Base-by-base conservation (phyloP, 2,888 invertebrate species). In the Steinernema hermaphroditum region DNA sequence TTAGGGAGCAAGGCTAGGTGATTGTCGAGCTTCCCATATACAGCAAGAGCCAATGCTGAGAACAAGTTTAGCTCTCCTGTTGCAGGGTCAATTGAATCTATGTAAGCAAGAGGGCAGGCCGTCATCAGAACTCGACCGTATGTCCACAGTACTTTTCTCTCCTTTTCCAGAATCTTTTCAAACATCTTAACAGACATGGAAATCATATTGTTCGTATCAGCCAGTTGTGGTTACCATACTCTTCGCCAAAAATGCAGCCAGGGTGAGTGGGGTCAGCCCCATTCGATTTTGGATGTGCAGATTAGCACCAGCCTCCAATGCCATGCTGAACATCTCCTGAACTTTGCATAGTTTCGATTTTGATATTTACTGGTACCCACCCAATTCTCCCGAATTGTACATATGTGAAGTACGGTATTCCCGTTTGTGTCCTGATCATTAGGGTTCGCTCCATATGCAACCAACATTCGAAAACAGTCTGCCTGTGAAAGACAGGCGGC, bases 131-230 rank as follows among this genome's bases (percentile, higher is more conserved):
- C 93, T 77, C 87, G 88, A 86, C 94, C 94, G 79, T 94, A 92
- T 87, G 95, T 94, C 97, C 97, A 97, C 87, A 95, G 95, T 79
- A 96, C 94, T 89, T 96, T 94, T 43, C 96, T 89, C 87, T 96
- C 95, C 76, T 96, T 92, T 88, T 96, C 95, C 85, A 97, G 89
- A 78, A 97, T 96, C 85, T 96, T 95, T 86, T 96, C 94, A 88
- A 97, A 97, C 90, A 98, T 92, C 88, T 83, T 62, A 22, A 72
- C 37, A 12, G 27, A n/a, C n/a, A n/a, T n/a, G n/a, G n/a, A n/a
- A n/a, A n/a, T n/a, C n/a, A n/a, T n/a, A n/a, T n/a, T n/a, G 6
- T 44, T 32, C 19, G 27, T 62, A 44, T 19, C 14, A 43, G n/a
- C n/a, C 34, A 22, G 22, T 22, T 27, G 22, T n/a, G 0, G 34